Evolutionary conservation across 2,113 vertebrate genomes (phyloP).

Genomic region (Otocyon megalotis): DNA sequence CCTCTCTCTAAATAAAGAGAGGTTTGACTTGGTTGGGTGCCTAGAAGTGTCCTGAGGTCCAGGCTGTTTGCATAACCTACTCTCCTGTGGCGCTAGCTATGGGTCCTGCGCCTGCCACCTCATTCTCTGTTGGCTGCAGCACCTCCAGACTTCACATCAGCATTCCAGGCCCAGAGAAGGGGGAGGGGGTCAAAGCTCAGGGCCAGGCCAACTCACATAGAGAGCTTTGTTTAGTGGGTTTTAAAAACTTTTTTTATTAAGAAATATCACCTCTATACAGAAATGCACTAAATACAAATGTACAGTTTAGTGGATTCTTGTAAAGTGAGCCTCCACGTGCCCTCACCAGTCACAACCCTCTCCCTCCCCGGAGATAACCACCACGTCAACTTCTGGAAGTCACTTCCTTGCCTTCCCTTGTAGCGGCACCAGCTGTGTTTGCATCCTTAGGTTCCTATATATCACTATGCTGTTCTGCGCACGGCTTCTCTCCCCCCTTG

Average conservation of each 20-base stretch:
- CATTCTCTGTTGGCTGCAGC: not conserved
- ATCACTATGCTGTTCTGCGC: rapidly evolving
- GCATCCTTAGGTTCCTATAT: not conserved
- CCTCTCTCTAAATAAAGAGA: not conserved
- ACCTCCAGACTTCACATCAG: not conserved
- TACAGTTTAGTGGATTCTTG: not conserved
- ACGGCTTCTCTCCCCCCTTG: not conserved
- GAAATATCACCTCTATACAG: not conserved
- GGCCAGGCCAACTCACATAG: not conserved
- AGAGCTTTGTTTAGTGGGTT: not conserved
- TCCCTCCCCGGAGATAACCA: not conserved
- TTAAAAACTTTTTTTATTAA: not conserved
- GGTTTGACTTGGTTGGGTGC: not conserved
- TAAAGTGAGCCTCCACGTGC: not conserved
- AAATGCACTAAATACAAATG: not conserved
- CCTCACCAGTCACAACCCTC: not conserved
- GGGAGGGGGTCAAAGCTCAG: not conserved
- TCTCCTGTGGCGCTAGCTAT: not conserved
- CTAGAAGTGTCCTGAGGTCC: not conserved
- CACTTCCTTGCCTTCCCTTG: not conserved
- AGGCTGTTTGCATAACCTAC: not conserved
- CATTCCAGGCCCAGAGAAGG: not conserved
- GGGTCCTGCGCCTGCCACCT: not conserved
- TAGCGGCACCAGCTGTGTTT: rapidly evolving
- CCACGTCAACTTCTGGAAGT: not conserved